Conservation (phyloP, 2,888 invertebrate species). For the Philonicus albiceps region DNA sequence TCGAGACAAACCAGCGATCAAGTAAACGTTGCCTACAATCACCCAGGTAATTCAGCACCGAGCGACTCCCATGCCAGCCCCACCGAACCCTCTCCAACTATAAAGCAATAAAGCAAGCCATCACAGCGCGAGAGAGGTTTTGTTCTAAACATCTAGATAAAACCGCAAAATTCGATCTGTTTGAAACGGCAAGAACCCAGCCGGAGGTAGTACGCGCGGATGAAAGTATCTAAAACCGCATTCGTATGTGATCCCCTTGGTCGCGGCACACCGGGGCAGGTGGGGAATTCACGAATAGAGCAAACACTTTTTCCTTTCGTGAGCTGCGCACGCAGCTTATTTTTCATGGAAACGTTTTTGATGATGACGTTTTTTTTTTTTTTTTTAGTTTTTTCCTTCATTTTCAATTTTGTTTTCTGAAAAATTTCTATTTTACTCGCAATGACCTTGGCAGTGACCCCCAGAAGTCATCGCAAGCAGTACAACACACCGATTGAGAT, state of each 20-base stretch:
- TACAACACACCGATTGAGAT: neutral
- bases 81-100: neutral
- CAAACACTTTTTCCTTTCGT: neutral
- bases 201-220: neutral
- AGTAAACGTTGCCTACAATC: neutral
- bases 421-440: conserved; percentile 16
- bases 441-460: conserved; percentile 18
- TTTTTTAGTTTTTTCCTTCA: no score
- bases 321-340: conserved; percentile 16
- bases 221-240: conserved; percentile 3
- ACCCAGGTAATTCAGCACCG: neutral
- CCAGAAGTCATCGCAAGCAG: neutral
- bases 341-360: neutral
- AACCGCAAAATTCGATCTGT: conserved; percentile 36
- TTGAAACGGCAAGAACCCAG: neutral
- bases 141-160: conserved; percentile 34
- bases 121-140: conserved; percentile 12
- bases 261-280: neutral
- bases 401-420: neutral
- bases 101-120: neutral
- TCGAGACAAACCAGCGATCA: neutral
- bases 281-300: neutral
- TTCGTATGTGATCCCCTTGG: neutral
- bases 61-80: neutral
- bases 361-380: neutral